Evolutionary conservation across 2,797 vertebrate genomes (phyloP).

Genomic region (Hirundo rustica): DNA sequence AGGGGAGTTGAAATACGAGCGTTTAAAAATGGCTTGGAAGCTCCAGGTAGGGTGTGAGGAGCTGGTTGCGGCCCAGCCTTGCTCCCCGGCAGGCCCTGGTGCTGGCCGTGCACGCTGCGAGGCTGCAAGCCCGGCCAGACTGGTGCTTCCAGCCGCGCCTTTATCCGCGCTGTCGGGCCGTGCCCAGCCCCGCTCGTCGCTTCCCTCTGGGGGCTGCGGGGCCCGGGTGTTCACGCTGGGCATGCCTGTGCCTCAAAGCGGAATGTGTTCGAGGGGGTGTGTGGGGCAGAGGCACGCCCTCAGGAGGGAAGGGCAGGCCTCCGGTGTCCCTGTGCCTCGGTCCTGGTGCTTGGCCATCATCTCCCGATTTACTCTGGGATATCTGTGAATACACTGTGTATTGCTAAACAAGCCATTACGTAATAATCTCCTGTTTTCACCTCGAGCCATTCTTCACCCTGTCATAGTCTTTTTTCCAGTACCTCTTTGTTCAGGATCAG

Average conservation of each 20-base stretch:
- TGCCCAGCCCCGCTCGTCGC: rapidly evolving
- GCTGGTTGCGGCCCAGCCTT: not conserved
- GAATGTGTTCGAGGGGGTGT: not conserved
- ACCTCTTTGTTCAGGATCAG: not conserved
- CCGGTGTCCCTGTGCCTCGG: not conserved
- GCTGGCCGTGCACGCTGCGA: rapidly evolving
- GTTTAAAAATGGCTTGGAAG: not conserved
- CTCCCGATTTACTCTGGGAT: not conserved
- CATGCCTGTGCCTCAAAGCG: not conserved
- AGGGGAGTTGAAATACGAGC: not conserved
- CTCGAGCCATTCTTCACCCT: not conserved
- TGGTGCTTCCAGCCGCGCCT: rapidly evolving
- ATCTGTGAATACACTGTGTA: not conserved
- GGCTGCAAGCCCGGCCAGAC: not conserved
- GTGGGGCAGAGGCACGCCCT: not conserved
- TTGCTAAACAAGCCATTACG: not conserved
- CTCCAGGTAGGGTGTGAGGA: not conserved
- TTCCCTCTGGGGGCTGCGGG: not conserved
- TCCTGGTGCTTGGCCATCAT: not conserved
- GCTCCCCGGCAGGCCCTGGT: not conserved
- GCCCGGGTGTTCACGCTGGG: not conserved
- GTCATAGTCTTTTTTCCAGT: not conserved
- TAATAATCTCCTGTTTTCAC: not conserved
- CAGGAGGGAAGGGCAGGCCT: rapidly evolving
- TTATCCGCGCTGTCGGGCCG: rapidly evolving